Conservation (phyloP, 2,888 invertebrate species). For the Agrochola macilenta region DNA sequence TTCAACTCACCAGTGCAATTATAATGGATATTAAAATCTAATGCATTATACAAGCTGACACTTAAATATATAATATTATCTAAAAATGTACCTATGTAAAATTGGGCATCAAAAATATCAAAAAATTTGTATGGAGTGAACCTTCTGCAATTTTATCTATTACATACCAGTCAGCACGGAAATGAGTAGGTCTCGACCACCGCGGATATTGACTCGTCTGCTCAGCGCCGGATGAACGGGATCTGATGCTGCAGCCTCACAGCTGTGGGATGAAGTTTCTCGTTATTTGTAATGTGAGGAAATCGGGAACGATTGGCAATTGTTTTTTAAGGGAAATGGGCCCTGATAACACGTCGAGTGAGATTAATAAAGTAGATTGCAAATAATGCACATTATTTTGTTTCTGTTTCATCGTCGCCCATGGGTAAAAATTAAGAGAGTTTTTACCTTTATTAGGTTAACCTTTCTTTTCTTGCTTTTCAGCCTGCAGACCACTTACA, state of each 20-base stretch:
- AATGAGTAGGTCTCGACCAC: constrained; percentile 59
- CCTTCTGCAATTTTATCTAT: neutral
- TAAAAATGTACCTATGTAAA: too few species aligned
- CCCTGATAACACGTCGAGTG: too few species aligned
- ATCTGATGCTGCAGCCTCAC: constrained; percentile 18
- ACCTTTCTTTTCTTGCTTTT: neutral
- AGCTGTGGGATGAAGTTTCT: neutral
- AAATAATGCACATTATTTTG: neutral
- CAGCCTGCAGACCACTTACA: neutral
- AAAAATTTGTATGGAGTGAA: neutral
- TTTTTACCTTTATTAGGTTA: too few species aligned
- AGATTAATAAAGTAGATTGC: neutral
- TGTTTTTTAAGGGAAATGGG: neutral
- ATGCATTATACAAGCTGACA: too few species aligned
- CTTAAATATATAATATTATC: too few species aligned
- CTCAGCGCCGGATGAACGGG: constrained; percentile 44
- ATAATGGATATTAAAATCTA: too few species aligned
- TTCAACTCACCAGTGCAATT: too few species aligned
- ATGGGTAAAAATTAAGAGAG: neutral
- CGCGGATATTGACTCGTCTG: constrained; percentile 66
- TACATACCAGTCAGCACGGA: constrained; percentile 38
- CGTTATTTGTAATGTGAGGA: constrained; percentile 13
- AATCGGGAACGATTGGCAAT: neutral
- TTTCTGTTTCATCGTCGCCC: neutral
- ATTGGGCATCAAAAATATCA: too few species aligned